A percentile compares a stretch with the other conserved stretches of the same genome.
These are phyloP conservation scores for Suricata suricatta DNA, from an alignment of 2,113 vertebrate genomes.

Conservation along the genomic window DNA sequence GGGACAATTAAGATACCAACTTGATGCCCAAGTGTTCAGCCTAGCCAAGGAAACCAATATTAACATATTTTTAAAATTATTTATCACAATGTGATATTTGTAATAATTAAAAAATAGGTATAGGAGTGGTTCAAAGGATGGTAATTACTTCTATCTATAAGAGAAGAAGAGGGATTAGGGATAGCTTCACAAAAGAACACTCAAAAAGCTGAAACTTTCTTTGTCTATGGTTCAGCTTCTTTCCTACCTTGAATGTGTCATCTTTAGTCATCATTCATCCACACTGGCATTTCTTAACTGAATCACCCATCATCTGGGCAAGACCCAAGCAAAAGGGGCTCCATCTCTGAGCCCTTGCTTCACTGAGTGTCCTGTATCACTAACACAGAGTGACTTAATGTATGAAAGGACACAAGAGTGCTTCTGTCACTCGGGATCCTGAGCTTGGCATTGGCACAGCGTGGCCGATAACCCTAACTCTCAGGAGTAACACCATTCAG, in stretches of 20 bases:
- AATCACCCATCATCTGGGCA: background rate
- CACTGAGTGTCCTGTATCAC: background rate
- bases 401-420: background rate
- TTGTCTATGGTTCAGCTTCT: background rate
- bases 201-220: background rate
- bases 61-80: background rate
- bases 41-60: background rate
- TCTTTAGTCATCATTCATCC: background rate
- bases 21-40: background rate
- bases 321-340: background rate
- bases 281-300: background rate
- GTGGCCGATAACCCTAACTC: background rate
- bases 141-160: slow-evolving; percentile 22
- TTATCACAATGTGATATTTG: background rate
- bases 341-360: background rate
- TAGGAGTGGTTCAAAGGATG: background rate
- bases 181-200: background rate
- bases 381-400: background rate
- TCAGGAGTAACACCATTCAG: background rate
- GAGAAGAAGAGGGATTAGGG: background rate
- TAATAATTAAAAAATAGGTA: background rate
- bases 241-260: background rate
- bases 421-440: background rate
- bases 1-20: background rate
- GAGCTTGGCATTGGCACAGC: background rate